A percentile compares a stretch with the other conserved stretches of the same genome.
phyloP scores from a whole-genome alignment of 2,888 invertebrate species.

The Torymus aiolomorphi region DNA sequence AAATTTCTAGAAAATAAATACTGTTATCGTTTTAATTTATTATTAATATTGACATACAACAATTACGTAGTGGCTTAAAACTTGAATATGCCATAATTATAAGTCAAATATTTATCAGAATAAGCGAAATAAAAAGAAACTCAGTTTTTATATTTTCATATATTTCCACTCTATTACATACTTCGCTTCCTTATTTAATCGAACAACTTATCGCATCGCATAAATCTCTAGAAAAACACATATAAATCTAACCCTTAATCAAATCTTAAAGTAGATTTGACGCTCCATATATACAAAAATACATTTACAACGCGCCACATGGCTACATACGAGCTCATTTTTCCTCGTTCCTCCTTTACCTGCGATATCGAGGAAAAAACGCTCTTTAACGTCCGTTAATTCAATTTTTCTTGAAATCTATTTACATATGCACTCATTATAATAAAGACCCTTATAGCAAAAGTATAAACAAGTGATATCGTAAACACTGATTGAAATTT shows the following conservation, averaged over 20 bases:
- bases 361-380: neutral
- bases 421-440: conserved; percentile 49
- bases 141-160: conserved; percentile 13
- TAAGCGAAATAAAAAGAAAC: neutral
- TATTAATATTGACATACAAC: neutral
- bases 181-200: conserved; percentile 44
- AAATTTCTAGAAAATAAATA: too few species aligned
- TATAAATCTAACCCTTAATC: conserved; percentile 50
- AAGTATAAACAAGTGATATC: conserved; percentile 27
- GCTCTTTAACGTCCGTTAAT: conserved; percentile 16
- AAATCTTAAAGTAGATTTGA: conserved; percentile 39
- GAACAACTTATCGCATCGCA: conserved; percentile 24
- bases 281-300: conserved; percentile 52
- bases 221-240: conserved; percentile 22
- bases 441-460: neutral
- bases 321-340: conserved; percentile 31
- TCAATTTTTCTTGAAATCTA: conserved; percentile 43
- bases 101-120: neutral
- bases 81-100: neutral
- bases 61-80: too few species aligned
- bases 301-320: conserved; percentile 57
- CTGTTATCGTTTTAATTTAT: neutral
- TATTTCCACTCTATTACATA: conserved; percentile 40
- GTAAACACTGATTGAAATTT: neutral
- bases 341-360: neutral